Conservation (phyloP, 1,140 invertebrate species). For the Bombus confusus region DNA sequence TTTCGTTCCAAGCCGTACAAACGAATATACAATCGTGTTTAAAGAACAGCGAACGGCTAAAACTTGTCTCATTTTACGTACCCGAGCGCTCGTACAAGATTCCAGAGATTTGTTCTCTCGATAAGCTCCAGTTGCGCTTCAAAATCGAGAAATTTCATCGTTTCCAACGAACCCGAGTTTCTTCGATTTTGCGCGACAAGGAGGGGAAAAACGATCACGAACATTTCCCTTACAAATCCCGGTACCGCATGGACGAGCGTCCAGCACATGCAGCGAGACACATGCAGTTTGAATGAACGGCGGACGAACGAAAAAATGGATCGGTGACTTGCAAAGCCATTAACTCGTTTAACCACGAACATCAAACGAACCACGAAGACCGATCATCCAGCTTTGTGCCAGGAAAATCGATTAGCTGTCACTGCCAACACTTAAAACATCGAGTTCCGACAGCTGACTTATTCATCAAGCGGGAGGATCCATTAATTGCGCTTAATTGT, state of each 20-base stretch:
- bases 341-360: constrained; percentile 59
- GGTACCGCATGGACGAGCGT: background rate
- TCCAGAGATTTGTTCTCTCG: background rate
- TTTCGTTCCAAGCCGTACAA: too few species aligned
- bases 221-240: constrained; percentile 2
- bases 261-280: background rate
- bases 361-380: constrained; percentile 62
- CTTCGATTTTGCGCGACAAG: background rate
- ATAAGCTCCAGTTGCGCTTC: background rate
- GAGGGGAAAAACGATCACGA: background rate
- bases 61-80: background rate
- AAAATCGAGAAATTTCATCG: background rate
- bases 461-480: constrained; percentile 15
- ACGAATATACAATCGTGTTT: background rate
- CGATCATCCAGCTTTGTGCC: constrained; percentile 58
- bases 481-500: constrained; percentile 19
- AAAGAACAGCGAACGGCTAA: background rate
- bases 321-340: constrained; percentile 59
- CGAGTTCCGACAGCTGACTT: constrained; percentile 48
- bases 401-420: constrained; percentile 53
- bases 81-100: background rate
- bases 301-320: constrained; percentile 51
- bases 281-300: constrained; percentile 32
- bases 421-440: constrained; percentile 57
- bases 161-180: background rate